Percentiles rank a stretch among this genome's conserved stretches.
Conservation (phyloP, 1,140 invertebrate genomes). For the Drosophila tropicalis region DNA sequence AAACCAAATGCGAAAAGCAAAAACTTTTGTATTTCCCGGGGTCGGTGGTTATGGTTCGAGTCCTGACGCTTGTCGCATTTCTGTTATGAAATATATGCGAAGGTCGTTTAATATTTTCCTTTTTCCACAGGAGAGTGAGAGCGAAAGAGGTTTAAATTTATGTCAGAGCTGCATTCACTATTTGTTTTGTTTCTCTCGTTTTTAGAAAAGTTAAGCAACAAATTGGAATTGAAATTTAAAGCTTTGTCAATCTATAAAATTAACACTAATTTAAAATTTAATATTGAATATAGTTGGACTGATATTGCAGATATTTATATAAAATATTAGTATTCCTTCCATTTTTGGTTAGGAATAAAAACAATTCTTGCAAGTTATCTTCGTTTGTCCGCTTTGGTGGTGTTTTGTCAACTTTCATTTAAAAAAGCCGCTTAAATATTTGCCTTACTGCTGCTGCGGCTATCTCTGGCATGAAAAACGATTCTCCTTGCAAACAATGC, state of each 20-base stretch:
- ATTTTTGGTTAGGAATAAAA: too few relatives aligned
- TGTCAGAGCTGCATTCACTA: too few relatives aligned
- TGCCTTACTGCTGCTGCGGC: background rate
- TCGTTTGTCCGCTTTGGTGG: background rate
- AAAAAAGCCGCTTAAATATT: conserved; percentile 4
- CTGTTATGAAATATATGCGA: conserved; percentile 65
- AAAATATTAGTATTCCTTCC: too few relatives aligned
- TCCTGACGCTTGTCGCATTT: conserved; percentile 35
- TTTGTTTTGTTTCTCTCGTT: too few relatives aligned
- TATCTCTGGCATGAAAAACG: background rate
- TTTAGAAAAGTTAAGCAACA: too few relatives aligned
- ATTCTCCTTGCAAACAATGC: conserved; percentile 31
- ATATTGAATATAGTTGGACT: too few relatives aligned
- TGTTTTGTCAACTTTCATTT: background rate
- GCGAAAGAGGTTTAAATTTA: too few relatives aligned
- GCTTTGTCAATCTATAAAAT: too few relatives aligned
- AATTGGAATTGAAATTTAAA: too few relatives aligned
- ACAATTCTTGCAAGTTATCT: background rate
- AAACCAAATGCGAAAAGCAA: conserved; percentile 30
- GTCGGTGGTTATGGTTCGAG: background rate
- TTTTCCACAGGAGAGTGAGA: background rate
- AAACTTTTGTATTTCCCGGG: conserved; percentile 6
- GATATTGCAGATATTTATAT: too few relatives aligned
- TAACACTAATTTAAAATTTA: too few relatives aligned
- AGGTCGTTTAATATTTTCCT: conserved; percentile 54